These are phyloP conservation scores for Laupala kohalensis DNA, from an alignment of 1,140 invertebrate genomes.

Conservation along the genomic window DNA sequence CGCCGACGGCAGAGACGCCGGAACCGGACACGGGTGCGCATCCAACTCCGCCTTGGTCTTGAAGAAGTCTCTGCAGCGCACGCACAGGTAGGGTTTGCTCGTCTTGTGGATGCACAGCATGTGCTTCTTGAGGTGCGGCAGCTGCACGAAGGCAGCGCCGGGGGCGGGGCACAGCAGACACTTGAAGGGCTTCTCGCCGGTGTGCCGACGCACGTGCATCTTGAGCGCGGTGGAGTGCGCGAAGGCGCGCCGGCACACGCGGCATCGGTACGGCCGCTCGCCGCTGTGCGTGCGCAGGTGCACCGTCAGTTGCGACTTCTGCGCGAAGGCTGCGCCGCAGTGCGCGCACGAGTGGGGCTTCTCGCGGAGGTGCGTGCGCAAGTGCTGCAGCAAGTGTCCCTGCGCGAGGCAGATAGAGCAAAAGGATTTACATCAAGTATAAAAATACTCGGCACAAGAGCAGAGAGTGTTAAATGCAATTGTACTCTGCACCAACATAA, in stretches of 20 bases:
- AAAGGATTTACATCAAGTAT: too few relatives aligned
- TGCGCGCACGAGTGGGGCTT: slow-evolving; percentile 44
- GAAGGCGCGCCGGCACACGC: slow-evolving; percentile 67
- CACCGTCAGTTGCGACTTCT: slow-evolving; percentile 85
- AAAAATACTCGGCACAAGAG: too few relatives aligned
- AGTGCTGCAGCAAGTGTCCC: slow-evolving; percentile 71
- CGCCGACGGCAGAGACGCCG: not conserved
- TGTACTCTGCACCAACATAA: too few relatives aligned
- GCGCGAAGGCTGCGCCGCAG: slow-evolving; percentile 70
- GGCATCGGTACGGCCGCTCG: slow-evolving; percentile 66
- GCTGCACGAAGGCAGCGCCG: slow-evolving; percentile 57
- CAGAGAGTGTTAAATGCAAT: too few relatives aligned
- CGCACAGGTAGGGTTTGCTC: slow-evolving; percentile 55
- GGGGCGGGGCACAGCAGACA: slow-evolving; percentile 53
- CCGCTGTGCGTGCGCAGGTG: slow-evolving; percentile 85
- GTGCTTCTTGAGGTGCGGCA: slow-evolving; percentile 69
- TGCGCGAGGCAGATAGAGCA: not conserved
- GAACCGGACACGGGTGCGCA: slow-evolving; percentile 28
- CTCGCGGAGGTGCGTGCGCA: slow-evolving; percentile 57
- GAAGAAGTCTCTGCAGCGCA: slow-evolving; percentile 55
- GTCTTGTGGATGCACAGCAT: slow-evolving; percentile 69
- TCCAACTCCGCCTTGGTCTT: slow-evolving; percentile 60
- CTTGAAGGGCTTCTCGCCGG: slow-evolving; percentile 70
- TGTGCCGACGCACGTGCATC: slow-evolving; percentile 60
- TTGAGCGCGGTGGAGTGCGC: slow-evolving; percentile 73